Conservation (phyloP, 1,140 invertebrate species). For the Amphibalanus amphitrite region DNA sequence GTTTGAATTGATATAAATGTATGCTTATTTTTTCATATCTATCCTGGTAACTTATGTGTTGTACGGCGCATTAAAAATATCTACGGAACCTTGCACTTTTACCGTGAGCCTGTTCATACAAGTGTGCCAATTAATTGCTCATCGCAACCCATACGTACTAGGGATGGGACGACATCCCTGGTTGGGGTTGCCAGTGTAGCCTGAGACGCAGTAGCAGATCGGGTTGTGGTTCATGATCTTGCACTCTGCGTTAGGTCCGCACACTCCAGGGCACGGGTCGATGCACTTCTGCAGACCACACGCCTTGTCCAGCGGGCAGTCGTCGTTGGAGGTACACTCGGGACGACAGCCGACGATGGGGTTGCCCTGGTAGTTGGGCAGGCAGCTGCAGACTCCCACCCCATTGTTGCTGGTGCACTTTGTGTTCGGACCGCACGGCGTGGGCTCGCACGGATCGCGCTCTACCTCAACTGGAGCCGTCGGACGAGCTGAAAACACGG, state of each 20-base stretch:
- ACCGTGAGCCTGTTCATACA: no score
- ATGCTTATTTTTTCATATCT: no score
- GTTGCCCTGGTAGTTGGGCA: constrained; percentile 38
- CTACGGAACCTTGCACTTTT: no score
- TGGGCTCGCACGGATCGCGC: constrained; percentile 47
- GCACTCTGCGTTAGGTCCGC: constrained; percentile 37
- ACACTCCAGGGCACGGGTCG: constrained; percentile 17
- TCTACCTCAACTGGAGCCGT: not conserved
- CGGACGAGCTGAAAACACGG: constrained; percentile 7
- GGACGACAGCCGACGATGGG: constrained; percentile 25
- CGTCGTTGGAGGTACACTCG: constrained; percentile 58
- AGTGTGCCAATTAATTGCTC: no score
- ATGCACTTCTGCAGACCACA: constrained; percentile 44
- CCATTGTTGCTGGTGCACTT: constrained; percentile 15
- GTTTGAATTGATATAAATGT: no score
- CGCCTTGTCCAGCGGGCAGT: constrained; percentile 52
- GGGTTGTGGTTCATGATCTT: constrained; percentile 45
- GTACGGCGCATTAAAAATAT: no score
- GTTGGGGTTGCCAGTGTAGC: constrained; percentile 56
- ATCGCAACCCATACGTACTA: no score
- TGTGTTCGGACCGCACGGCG: constrained; percentile 50
- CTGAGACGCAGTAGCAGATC: constrained; percentile 37
- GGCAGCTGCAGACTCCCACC: constrained; percentile 35
- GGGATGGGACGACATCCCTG: constrained; percentile 37
- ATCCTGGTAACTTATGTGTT: no score